phyloP scores from a whole-genome alignment of 1,140 invertebrate species.

The Colletes latitarsis region DNA sequence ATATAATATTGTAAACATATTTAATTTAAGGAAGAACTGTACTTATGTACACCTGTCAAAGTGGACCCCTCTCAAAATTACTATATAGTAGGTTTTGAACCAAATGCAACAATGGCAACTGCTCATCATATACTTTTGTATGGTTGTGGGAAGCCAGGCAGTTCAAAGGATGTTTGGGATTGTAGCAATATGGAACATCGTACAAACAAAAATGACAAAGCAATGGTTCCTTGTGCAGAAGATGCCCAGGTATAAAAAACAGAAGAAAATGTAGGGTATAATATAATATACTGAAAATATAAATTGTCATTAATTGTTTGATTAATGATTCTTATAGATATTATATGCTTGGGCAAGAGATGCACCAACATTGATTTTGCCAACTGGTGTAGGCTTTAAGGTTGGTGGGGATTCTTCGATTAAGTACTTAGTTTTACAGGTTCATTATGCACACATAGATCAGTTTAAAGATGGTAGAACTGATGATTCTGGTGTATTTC shows the following conservation, averaged over 20 bases:
- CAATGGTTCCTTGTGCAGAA: constrained; percentile 86
- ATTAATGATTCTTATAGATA: constrained; percentile 83
- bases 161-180: constrained; percentile 90
- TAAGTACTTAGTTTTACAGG: constrained; percentile 93
- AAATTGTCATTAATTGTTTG: constrained; percentile 12
- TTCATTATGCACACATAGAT: constrained; percentile 93
- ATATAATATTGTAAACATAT: background rate
- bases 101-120: constrained; percentile 94
- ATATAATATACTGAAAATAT: background rate
- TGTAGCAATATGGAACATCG: constrained; percentile 94
- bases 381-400: constrained; percentile 91
- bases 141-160: constrained; percentile 93
- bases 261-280: background rate
- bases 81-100: constrained; percentile 95
- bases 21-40: constrained; percentile 88
- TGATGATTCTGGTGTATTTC: constrained; percentile 91
- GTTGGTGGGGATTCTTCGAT: constrained; percentile 87
- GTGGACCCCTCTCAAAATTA: constrained; percentile 86
- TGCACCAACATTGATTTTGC: constrained; percentile 92
- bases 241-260: constrained; percentile 85
- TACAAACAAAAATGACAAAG: constrained; percentile 75
- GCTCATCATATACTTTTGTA: constrained; percentile 98
- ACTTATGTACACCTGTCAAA: constrained; percentile 92
- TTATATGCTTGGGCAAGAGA: constrained; percentile 99
- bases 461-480: constrained; percentile 88